Evolutionary conservation across 2,113 vertebrate species (phyloP), one percentile per base, ranked within the genome.

Genomic region (Sclerurus mexicanus): DNA sequence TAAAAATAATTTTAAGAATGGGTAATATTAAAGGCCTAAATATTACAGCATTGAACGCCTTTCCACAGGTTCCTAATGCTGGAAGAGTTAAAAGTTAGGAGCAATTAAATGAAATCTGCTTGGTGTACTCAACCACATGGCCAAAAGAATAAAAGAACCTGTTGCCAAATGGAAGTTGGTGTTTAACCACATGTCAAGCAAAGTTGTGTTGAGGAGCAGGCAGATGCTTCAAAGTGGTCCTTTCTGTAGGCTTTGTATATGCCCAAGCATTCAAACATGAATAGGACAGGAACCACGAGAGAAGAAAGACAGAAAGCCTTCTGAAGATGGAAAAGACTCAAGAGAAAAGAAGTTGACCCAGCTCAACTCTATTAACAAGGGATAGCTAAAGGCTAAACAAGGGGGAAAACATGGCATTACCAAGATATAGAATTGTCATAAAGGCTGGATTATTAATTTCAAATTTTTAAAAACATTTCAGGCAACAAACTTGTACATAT

Each of bases 351-450:
- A 3, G 3, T 8, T 64, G 56, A 81, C 10, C 15, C 49, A 82
- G 15, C 14, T 89, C 62, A 79, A 8, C 5, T 55, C 18, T 59
- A 6, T 53, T 50, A 91, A 33, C n/a, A 95, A 68, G 30, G 30
- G 30, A 44, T 4, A 81, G 14, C 21, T 59, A 79, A 93, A 95
- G 44, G 49, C 37, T 64, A 68, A 89, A 63, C 28, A 40, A 73
- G 30, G 20, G 20, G 27, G 0, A 1, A 64, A 72, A 28, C 3
- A 10, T 1, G 2, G 9, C 12, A 25, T 62, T 76, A 37, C 42
- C 35, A 83, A 76, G 46, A 22, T 25, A 62, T 1, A 66, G 12
- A 20, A 59, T 68, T 82, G 10, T 71, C 52, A 77, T 35, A 63
- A 74, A 81, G 12, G 35, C 14, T 74, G 33, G 30, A 85, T 67